Conservation (phyloP, 2,888 invertebrate genomes). For the Venustoraphidia nigricollis region DNA sequence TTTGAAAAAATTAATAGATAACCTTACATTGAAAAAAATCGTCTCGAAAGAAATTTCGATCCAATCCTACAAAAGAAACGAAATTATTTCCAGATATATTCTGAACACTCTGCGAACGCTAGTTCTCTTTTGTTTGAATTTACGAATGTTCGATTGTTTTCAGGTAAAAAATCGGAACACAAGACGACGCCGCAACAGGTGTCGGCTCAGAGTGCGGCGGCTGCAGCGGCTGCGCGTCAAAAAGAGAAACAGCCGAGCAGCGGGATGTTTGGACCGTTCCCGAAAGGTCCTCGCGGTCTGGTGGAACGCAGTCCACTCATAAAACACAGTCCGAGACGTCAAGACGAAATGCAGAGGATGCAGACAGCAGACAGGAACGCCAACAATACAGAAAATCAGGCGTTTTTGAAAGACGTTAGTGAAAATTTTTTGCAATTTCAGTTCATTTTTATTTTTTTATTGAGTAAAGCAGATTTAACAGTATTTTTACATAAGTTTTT, state of each 20-base stretch:
- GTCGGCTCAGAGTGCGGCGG: conserved; percentile 21
- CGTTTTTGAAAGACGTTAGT: conserved; percentile 78
- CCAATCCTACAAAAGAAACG: too few species aligned
- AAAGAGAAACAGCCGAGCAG: conserved; percentile 29
- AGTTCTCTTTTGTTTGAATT: not conserved
- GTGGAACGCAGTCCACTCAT: conserved; percentile 84
- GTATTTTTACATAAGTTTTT: too few species aligned
- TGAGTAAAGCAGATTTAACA: too few species aligned
- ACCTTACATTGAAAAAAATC: not conserved
- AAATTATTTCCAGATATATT: not conserved
- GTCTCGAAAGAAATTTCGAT: not conserved
- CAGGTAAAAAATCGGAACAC: too few species aligned
- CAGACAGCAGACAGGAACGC: conserved; percentile 55
- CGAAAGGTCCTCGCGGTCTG: conserved; percentile 63
- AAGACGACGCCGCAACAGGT: conserved; percentile 13
- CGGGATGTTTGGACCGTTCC: conserved; percentile 58
- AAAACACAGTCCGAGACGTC: conserved; percentile 55
- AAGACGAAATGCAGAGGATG: conserved; percentile 50
- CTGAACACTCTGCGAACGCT: conserved; percentile 6
- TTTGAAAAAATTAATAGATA: too few species aligned
- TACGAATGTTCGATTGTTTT: not conserved
- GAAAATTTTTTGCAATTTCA: not conserved
- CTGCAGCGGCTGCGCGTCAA: conserved; percentile 29
- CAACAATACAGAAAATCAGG: conserved; percentile 80
- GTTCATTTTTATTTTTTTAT: too few species aligned